Evolutionary conservation across 2,888 invertebrate species (phyloP), one percentile per base, ranked within the genome.

Genomic region (Camponotus fellah): DNA sequence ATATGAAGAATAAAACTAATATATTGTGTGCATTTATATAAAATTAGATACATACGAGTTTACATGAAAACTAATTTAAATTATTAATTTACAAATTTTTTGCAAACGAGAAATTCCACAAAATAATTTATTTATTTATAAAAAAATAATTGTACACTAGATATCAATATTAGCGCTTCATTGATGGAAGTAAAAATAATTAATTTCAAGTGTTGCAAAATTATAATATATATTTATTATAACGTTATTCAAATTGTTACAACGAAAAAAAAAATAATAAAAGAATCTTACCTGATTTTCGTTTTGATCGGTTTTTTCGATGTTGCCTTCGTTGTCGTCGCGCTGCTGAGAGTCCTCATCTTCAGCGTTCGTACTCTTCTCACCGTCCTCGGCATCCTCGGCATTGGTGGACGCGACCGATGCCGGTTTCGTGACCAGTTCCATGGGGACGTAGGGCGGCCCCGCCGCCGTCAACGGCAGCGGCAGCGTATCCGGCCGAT

Each of bases 391-490:
- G 17, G 62, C 60, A 8, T 56, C 49, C n/a, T 87, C 85, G n/a
- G 68, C 60, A 49, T 84, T 76, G 65, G 56, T 65, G 65, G 82
- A 72, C 14, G 72, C 69, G 17, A 68, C 46, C 12, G 82, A 81
- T 21, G 77, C 37, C 17, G 92, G 85, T 68, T 92, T 94, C 46
- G 91, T 90, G 40, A 91, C 92, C 83, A 94, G 88, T 83, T 94
- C 94, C 89, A 94, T 92, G n/a, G 94, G 93, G n/a, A 91, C 91
- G 74, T 93, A 92, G 40, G 92, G 91, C 21, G 91, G 91, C 10
- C 89, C 91, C 40, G 87, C 85, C 37, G 87, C 85, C 58, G 90
- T 91, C 76, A 92, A 65, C 40, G 93, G 91, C 32, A 93, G 85
- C 46, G 92, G 91, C 85, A 92, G 87, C 89, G 92, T 92, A 34